These are phyloP conservation scores for Sebastolobus alascanus DNA, from an alignment of 2,797 vertebrate genomes.

Conservation along the genomic window DNA sequence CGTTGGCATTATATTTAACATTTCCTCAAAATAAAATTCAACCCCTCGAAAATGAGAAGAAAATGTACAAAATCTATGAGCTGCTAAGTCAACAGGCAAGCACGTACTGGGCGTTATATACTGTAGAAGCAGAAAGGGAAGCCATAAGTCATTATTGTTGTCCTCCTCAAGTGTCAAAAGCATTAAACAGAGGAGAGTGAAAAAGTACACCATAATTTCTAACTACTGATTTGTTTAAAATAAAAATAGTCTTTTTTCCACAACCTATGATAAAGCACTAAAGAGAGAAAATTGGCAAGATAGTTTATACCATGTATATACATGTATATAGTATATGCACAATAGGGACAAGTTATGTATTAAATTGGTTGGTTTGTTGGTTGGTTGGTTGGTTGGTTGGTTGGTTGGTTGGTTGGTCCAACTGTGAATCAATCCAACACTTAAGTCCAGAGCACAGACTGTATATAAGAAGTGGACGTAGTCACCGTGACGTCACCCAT, in stretches of 20 bases:
- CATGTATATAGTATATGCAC: background rate
- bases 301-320: background rate
- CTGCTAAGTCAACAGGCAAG: too few species aligned
- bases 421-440: background rate
- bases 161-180: background rate
- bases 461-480: background rate
- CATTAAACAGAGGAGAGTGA: background rate
- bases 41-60: background rate
- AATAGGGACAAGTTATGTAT: background rate
- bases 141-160: background rate
- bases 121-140: background rate
- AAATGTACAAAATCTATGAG: conserved; percentile 6
- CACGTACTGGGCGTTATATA: background rate
- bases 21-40: conserved; percentile 7
- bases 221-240: conserved; percentile 8
- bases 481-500: too few species aligned
- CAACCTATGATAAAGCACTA: background rate
- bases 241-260: background rate
- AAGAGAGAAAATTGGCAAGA: background rate
- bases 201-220: background rate
- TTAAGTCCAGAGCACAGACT: background rate
- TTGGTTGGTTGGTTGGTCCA: background rate
- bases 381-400: background rate
- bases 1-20: background rate
- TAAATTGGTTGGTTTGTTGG: background rate